Percentiles rank a stretch among this genome's conserved stretches.
These are phyloP conservation scores for Maconellicoccus hirsutus DNA, from an alignment of 1,140 invertebrate genomes.

Conservation along the genomic window DNA sequence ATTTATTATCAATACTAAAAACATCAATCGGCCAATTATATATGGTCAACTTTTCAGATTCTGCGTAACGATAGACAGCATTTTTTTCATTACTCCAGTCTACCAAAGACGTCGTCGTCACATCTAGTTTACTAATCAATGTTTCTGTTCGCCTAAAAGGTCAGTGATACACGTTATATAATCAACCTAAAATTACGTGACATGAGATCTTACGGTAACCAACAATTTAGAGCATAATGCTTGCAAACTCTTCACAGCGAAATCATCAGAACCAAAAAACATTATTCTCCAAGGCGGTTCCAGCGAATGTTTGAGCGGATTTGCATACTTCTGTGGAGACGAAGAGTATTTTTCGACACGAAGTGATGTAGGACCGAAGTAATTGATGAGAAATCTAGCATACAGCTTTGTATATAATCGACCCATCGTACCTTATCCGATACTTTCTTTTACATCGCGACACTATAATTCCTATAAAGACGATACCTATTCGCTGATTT, in stretches of 20 bases:
- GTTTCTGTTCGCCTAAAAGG: slow-evolving; percentile 33
- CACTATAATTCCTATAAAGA: too few species aligned
- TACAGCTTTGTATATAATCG: too few species aligned
- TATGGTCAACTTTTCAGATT: slow-evolving; percentile 38
- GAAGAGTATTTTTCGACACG: too few species aligned
- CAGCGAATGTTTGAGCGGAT: too few species aligned
- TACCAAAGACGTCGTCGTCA: slow-evolving; percentile 43
- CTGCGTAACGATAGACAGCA: slow-evolving; percentile 41
- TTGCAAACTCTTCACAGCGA: slow-evolving; percentile 49
- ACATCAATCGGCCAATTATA: slow-evolving; percentile 44
- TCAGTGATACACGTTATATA: slow-evolving; percentile 19
- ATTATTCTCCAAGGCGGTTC: slow-evolving; percentile 41
- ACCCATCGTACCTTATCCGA: too few species aligned
- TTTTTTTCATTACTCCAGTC: slow-evolving; percentile 33
- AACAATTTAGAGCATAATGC: slow-evolving; percentile 30
- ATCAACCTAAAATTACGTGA: background rate
- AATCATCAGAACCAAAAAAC: slow-evolving; percentile 57
- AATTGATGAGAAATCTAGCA: too few species aligned
- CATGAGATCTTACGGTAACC: background rate
- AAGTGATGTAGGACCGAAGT: too few species aligned
- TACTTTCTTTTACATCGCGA: too few species aligned
- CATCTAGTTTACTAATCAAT: slow-evolving; percentile 40
- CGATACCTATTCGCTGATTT: too few species aligned
- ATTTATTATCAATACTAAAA: slow-evolving; percentile 33
- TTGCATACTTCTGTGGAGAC: too few species aligned